Evolutionary conservation across 2,888 invertebrate genomes (phyloP).

Genomic region (Agrochola lychnidis): DNA sequence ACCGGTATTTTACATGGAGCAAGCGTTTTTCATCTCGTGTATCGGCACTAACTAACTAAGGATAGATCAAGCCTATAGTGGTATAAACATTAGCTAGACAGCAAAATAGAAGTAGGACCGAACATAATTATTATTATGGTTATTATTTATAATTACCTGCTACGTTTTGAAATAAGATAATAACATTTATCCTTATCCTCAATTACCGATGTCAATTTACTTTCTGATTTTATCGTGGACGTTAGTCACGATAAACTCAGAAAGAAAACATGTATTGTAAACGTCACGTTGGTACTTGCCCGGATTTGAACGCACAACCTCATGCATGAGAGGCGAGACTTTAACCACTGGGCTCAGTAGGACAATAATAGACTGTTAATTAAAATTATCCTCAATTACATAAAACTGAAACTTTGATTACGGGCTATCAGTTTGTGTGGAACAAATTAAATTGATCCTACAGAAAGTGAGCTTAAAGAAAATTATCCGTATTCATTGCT

Average conservation of each 20-base stretch:
- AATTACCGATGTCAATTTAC: not conserved
- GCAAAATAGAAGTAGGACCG: not conserved
- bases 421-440: not conserved
- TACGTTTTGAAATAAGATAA: not conserved
- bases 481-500: constrained; percentile 47
- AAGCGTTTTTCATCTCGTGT: not conserved
- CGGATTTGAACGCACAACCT: not conserved
- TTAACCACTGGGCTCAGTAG: not conserved
- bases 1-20: not conserved
- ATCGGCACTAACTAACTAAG: no score
- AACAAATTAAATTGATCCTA: constrained; percentile 13
- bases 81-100: not conserved
- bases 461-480: constrained; percentile 13
- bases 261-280: no score
- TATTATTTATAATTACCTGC: not conserved
- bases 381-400: not conserved
- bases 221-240: not conserved
- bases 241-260: no score
- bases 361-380: not conserved
- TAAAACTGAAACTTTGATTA: constrained; percentile 30
- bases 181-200: not conserved
- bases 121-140: no score
- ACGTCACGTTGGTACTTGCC: no score
- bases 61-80: not conserved
- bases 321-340: not conserved